Evolutionary conservation across 2,888 invertebrate species (phyloP), one percentile per base, ranked within the genome.

Genomic region (Sceliomorpha sp.): DNA sequence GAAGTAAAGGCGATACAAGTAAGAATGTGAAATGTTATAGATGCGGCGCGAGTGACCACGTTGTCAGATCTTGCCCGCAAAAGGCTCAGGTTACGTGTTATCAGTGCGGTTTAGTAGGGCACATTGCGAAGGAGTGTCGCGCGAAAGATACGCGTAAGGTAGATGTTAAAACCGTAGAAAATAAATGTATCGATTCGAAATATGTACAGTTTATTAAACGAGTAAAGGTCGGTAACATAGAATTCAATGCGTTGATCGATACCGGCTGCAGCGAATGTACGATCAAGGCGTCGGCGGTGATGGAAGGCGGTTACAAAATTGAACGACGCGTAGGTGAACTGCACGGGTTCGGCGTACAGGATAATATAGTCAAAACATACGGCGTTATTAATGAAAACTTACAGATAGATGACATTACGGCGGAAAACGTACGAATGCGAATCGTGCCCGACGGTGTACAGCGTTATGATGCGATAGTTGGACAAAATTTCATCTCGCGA

Each of bases 391-490:
- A 14, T 1, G 62, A 53, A 24, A 45, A 34, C 0, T 31, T 74
- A 4, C 31, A 40, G 13, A 34, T 76, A 3, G 76, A 78, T 47
- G 53, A 50, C 8, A 60, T 63, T 0, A 6, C 1, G n/a, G 70
- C 53, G 1, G 50, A 75, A 0, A 12, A 64, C 0, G 44, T 79
- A 2, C 24, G 42, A 1, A 26, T 56, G 8, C 27, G 64, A 13
- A 32, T 66, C 1, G 39, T 66, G 0, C 64, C 40, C 2, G 64
- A 66, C 12, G 7, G 15, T 0, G 51, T 45, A 1, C 64, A 58
- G 24, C 1, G 10, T 1, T 29, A 7, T 7, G 56, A 58, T 0
- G 55, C 26, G 0, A 58, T 66, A 6, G 42, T 55, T 2, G 55
- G 63, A 0, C 1, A 1, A 7, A 45, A 56, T 24, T 56, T 37